Percentiles rank a stretch among this genome's conserved stretches.
Conservation (phyloP, 1,140 invertebrate species). For the Trichonephila clavata region DNA sequence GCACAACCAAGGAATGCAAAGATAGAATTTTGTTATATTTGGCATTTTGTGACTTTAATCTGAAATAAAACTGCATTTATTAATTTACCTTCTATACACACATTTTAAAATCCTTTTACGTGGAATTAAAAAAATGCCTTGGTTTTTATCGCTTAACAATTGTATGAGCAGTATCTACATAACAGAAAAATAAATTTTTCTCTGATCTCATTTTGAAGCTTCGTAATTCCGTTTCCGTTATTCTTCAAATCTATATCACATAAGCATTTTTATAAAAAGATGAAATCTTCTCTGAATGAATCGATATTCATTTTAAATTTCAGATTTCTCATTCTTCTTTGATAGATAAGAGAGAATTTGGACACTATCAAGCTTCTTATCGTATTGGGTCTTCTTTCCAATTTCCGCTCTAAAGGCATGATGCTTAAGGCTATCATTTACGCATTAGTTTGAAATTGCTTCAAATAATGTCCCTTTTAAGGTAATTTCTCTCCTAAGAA, state of each 20-base stretch:
- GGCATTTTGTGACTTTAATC: too few relatives aligned
- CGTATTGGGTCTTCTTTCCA: not conserved
- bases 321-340: not conserved
- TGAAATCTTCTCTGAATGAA: not conserved
- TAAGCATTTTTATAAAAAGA: not conserved
- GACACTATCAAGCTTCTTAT: not conserved
- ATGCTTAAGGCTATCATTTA: not conserved
- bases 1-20: too few relatives aligned
- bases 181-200: too few relatives aligned
- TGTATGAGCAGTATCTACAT: too few relatives aligned
- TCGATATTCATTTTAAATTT: slow-evolving; percentile 42
- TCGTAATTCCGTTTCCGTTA: too few relatives aligned
- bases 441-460: not conserved
- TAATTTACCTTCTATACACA: too few relatives aligned
- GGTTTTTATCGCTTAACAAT: too few relatives aligned
- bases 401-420: not conserved
- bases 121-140: too few relatives aligned
- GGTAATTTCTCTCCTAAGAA: not conserved
- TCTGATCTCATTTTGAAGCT: too few relatives aligned
- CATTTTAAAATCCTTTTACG: too few relatives aligned
- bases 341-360: not conserved
- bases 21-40: too few relatives aligned
- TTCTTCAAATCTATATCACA: not conserved
- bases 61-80: too few relatives aligned
- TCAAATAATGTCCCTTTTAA: not conserved